A percentile compares a stretch with the other conserved stretches of the same genome.
phyloP scores from a whole-genome alignment of 2,888 invertebrate species.

The Melipona beecheii region DNA sequence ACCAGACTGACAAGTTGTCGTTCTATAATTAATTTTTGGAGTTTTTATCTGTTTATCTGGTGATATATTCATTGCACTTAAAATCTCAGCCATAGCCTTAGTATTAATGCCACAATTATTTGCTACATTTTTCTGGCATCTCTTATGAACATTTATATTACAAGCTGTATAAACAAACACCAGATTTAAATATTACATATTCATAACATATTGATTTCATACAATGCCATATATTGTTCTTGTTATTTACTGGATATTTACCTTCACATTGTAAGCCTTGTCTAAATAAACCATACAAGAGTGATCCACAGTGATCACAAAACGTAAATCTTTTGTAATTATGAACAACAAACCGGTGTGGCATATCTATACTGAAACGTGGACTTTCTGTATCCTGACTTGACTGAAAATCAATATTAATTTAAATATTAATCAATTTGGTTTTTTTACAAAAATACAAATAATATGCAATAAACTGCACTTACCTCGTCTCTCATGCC shows the following conservation, averaged over 20 bases:
- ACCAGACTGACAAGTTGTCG: constrained; percentile 60
- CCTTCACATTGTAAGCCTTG: constrained; percentile 98
- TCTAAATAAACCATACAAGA: constrained; percentile 97
- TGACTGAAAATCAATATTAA: constrained; percentile 80
- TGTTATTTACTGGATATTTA: constrained; percentile 76
- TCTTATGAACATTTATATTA: constrained; percentile 98
- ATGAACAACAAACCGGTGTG: constrained; percentile 98
- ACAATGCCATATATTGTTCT: not conserved
- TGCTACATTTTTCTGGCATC: constrained; percentile 99
- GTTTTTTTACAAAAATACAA: not conserved
- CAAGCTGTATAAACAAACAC: constrained; percentile 88
- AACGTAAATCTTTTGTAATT: constrained; percentile 99
- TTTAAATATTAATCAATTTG: constrained; percentile 21
- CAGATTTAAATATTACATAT: constrained; percentile 8
- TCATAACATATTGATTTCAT: not conserved
- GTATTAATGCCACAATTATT: constrained; percentile 99
- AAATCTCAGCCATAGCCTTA: constrained; percentile 97
- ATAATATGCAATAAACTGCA: not conserved
- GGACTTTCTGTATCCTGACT: constrained; percentile 88
- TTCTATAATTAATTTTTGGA: constrained; percentile 78
- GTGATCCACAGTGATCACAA: constrained; percentile 99
- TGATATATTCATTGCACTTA: constrained; percentile 96
- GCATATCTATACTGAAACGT: constrained; percentile 99
- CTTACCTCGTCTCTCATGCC: constrained; percentile 96
- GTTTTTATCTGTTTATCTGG: constrained; percentile 90